Evolutionary conservation across 1,140 invertebrate genomes (phyloP).

Genomic region (Anthonomus grandis): DNA sequence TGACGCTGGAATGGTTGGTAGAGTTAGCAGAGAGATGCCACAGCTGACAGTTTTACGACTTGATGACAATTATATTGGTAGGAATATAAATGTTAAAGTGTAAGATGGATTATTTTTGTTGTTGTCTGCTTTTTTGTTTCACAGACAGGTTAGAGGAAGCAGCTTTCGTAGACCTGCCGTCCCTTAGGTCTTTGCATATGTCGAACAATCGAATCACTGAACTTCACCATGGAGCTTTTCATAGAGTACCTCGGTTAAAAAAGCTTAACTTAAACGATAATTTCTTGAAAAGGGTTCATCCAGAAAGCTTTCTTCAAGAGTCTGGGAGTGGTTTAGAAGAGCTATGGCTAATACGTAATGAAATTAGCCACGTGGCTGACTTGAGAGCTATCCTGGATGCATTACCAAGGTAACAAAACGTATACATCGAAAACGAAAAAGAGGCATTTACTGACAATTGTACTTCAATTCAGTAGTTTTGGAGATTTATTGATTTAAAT

Average conservation of each 20-base stretch:
- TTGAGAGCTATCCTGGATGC: conserved; percentile 69
- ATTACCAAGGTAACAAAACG: conserved; percentile 57
- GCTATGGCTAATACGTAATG: conserved; percentile 70
- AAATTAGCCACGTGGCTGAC: conserved; percentile 69
- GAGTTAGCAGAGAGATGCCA: conserved; percentile 70
- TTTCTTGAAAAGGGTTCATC: conserved; percentile 70
- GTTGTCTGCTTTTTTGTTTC: no score
- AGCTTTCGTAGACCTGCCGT: conserved; percentile 75
- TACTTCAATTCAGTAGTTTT: no score
- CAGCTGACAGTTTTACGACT: conserved; percentile 62
- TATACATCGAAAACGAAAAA: background rate
- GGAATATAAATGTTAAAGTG: background rate
- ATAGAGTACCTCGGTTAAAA: conserved; percentile 69
- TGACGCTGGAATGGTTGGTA: conserved; percentile 74
- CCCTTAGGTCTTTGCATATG: conserved; percentile 65
- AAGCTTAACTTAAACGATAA: conserved; percentile 76
- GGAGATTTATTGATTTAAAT: no score
- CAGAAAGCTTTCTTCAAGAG: conserved; percentile 73
- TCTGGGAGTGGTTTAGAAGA: conserved; percentile 71
- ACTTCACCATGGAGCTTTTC: conserved; percentile 73
- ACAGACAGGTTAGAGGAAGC: conserved; percentile 70
- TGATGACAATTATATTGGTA: conserved; percentile 20
- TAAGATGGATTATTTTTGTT: no score
- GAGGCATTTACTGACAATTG: background rate
- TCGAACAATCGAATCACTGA: conserved; percentile 72